These are phyloP conservation scores for Papilio xuthus DNA, from an alignment of 1,140 invertebrate species.

Conservation along the genomic window DNA sequence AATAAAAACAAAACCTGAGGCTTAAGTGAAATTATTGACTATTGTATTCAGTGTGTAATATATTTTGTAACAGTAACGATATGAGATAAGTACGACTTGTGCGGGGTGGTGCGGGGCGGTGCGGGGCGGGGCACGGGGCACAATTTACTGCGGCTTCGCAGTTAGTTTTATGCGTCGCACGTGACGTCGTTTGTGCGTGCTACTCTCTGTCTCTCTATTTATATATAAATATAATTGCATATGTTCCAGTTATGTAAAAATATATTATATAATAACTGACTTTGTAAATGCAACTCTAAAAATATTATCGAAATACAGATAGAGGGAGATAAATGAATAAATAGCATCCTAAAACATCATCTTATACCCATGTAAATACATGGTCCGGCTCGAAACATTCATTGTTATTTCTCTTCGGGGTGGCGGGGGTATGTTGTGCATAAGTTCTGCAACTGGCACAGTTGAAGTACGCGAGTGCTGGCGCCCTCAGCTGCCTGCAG, in stretches of 20 bases:
- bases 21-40: not conserved
- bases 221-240: not conserved
- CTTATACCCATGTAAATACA: not conserved
- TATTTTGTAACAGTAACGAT: constrained; percentile 7
- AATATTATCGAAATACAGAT: not conserved
- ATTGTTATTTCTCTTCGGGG: not conserved
- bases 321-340: not conserved
- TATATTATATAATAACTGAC: not conserved
- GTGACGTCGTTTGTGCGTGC: constrained; percentile 10
- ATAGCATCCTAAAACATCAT: not conserved
- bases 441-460: constrained; percentile 1
- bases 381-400: not conserved
- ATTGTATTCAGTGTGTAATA: not conserved
- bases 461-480: not conserved
- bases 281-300: not conserved
- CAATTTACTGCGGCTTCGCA: constrained; percentile 16
- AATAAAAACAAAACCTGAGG: too few species aligned
- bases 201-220: not conserved
- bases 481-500: not conserved
- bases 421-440: not conserved
- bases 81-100: not conserved
- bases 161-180: constrained; percentile 9
- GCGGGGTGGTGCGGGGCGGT: not conserved
- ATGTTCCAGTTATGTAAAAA: not conserved
- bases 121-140: not conserved